Base-by-base conservation (phyloP, 2,113 vertebrate genomes). In the Pelecanus crispus region DNA sequence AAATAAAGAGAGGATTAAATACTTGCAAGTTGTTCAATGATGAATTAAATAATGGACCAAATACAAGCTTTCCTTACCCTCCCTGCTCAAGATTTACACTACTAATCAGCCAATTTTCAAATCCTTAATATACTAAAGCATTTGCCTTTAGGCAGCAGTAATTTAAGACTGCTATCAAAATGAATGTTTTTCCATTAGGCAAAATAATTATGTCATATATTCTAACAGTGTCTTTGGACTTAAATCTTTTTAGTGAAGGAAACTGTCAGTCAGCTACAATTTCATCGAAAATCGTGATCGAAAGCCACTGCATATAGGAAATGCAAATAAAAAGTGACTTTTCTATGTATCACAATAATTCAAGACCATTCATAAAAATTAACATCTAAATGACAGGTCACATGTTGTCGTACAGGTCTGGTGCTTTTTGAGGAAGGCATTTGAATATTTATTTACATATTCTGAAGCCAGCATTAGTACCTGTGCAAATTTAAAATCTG, bases 161-260 rank as follows among this genome's bases (percentile, higher is more conserved):
- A 93, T 84, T 98, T 71, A 93, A 92, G 87, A 6, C 36, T 75
- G 63, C 81, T 88, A 87, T 83, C 1, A 32, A 94, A 96, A 96
- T 34, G 58, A 95, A 93, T 86, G 63, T 70, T 92, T 94, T 94
- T 81, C 66, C 47, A 94, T 88, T 90, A 95, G 70, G 66, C 74
- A 88, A 96, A 97, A 95, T 95, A 95, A 94, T 94, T 56, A 71
- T 80, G 68, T 86, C 53, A 89, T 95, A 67, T 94, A 94, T 94
- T 94, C 71, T 88, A 61, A 38, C 45, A 70, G 32, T 28, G 13
- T 78, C 77, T 96, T 82, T 32, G 31, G 52, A 53, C 8, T 91
- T 77, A 34, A 66, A 84, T 75, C 87, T 97, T 34, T 56, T 65
- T 55, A 31, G 31, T 31, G 63, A 62, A 88, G 45, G 82, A 88